Base-by-base conservation (phyloP, 2,113 vertebrate genomes). In the Verasper variegatus region DNA sequence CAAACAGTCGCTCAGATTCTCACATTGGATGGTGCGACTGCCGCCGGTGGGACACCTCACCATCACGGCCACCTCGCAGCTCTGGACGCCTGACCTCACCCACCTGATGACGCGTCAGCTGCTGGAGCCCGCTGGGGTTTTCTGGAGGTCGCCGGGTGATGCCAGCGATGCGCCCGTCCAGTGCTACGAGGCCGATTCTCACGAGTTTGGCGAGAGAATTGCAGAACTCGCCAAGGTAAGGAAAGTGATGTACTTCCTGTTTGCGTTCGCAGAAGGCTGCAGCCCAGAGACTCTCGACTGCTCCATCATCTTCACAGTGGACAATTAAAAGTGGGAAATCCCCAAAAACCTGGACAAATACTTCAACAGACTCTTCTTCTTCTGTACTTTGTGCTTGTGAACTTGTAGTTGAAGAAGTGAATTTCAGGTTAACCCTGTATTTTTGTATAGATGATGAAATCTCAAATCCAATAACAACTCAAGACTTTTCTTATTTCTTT, bases 71-170 rank as follows among this genome's bases (percentile, higher is more conserved):
- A 98, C 95, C 61, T 99, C 97, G 2, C 97, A 99, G 92, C 96
- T 96, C 61, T 98, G 97, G 97, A 98, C 97, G 0, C 97, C 97
- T 0, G 97, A 98, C 74, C 96, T 99, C 86, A 98, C 97, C 86
- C 88, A 96, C 82, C 96, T 98, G 71, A 99, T 97, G 97, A 96
- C 92, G 0, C 92, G 97, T 11, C 97, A 98, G 92, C 96, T 98
- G 71, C 94, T 98, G 91, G 98, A 98, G 63, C 97, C 97, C 0
- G 74, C 88, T 0, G 96, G 95, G 1, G 90, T 95, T 74, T 98
- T 99, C 93, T 98, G 96, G 97, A 95, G 91, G 90, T 86, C 82
- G 0, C 68, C 75, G 0, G 92, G 74, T 0, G 87, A 94, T 0
- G 56, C 81, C 0, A 57, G 74, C 12, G 74, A 85, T 0, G 37